Evolutionary conservation across 2,888 invertebrate species (phyloP), one percentile per base, ranked within the genome.

Genomic region (Amphiduros pacificus): DNA sequence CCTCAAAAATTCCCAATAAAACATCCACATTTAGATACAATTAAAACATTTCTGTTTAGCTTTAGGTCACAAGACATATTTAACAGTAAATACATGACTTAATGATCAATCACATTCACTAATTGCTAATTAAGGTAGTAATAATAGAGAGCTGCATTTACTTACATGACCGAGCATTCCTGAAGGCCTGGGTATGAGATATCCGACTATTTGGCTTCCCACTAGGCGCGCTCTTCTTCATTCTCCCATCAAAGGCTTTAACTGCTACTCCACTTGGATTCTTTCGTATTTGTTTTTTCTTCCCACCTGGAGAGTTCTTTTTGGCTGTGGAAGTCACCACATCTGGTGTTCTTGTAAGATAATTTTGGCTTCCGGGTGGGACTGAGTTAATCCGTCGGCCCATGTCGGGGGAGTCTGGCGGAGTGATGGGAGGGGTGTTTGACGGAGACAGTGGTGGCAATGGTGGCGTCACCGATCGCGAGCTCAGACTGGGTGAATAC

Each of bases 361-460:
- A 26, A n/a, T n/a, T n/a, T n/a, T n/a, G n/a, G n/a, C n/a, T n/a
- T 20, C 60, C 28, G 36, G 55, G 36, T 24, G 32, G n/a, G n/a
- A n/a, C n/a, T n/a, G 36, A 36, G n/a, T n/a, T n/a, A n/a, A n/a
- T n/a, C n/a, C n/a, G n/a, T n/a, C n/a, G n/a, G n/a, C n/a, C n/a
- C n/a, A n/a, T n/a, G n/a, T 28, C 52, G 26, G 58, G 58, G 1
- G 61, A 61, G 1, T 49, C 56, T 1, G 63, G 63, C 24, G 67
- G 65, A n/a, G 67, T 65, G 3, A 64, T 68, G 20, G 74, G 71
- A 5, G 72, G 70, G 29, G 74, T 67, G 54, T 72, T 69, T 48
- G 69, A 66, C 2, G 72, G 73, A 44, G 76, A 76, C 20, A 74
- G 67, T 24, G 75, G 74, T 40, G 74, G 74, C 44, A 75, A 68